These are phyloP conservation scores for Dromaius novaehollandiae DNA, from an alignment of 2,113 vertebrate genomes.

Conservation along the genomic window DNA sequence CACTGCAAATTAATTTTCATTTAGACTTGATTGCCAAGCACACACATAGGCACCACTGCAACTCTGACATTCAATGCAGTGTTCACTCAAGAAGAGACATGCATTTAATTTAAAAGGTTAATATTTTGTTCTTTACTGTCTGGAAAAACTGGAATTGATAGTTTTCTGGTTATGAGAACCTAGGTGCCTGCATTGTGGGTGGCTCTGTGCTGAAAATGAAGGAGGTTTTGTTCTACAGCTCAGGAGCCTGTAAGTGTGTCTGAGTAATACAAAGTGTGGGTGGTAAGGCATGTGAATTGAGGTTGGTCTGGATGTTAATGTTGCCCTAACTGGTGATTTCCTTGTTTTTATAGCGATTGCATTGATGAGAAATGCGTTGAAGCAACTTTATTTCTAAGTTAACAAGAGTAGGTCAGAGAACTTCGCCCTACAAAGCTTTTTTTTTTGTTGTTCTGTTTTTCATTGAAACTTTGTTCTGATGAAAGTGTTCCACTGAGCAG, in stretches of 20 bases:
- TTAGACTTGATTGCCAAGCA: not conserved
- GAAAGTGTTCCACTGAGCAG: not conserved
- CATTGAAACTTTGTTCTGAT: not conserved
- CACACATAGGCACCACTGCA: not conserved
- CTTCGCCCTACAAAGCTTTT: not conserved
- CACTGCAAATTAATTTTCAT: not conserved
- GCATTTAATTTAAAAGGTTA: not conserved
- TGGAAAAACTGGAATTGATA: not conserved
- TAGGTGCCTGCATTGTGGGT: not conserved
- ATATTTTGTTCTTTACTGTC: not conserved
- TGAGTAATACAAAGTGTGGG: not conserved
- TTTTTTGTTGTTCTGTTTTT: not conserved
- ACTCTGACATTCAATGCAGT: not conserved
- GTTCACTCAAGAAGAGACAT: accelerated
- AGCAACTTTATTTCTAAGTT: not conserved
- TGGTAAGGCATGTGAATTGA: slow-evolving; percentile 26
- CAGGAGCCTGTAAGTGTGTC: not conserved
- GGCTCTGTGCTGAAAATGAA: slow-evolving; percentile 24
- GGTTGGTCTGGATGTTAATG: slow-evolving; percentile 21
- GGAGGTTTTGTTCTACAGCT: slow-evolving; percentile 8
- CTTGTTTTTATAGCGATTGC: slow-evolving; percentile 35
- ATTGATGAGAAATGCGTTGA: slow-evolving; percentile 67
- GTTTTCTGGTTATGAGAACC: not conserved
- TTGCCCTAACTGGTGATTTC: slow-evolving; percentile 12
- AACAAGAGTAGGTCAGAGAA: not conserved